Conservation (phyloP, 2,113 vertebrate species). For the Rhinopithecus roxellana region DNA sequence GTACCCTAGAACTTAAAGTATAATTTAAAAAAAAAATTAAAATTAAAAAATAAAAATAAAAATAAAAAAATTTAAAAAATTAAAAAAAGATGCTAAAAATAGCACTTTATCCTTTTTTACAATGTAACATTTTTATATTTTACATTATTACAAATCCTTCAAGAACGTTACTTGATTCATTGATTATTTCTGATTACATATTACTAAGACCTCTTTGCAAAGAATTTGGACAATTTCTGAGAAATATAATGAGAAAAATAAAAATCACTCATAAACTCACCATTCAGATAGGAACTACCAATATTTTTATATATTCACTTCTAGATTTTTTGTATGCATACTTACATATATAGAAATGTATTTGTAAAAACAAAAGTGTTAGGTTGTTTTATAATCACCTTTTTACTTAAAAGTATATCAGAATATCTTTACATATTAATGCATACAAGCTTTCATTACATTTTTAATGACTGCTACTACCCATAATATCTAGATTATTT, state of each 20-base stretch:
- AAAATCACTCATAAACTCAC: not conserved
- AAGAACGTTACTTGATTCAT: not conserved
- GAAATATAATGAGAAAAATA: not conserved
- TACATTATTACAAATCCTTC: not conserved
- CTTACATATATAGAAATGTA: not conserved
- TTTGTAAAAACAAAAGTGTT: not conserved
- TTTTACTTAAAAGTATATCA: not conserved
- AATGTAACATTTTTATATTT: not conserved
- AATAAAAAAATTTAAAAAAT: too few relatives aligned
- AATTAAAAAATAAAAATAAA: too few relatives aligned
- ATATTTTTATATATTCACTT: not conserved
- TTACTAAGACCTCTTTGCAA: not conserved
- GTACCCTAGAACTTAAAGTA: too few relatives aligned
- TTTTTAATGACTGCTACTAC: not conserved
- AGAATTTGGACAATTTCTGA: not conserved
- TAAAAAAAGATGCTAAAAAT: not conserved
- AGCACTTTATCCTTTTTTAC: not conserved
- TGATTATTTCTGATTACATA: not conserved
- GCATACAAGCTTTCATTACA: not conserved
- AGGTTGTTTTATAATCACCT: not conserved
- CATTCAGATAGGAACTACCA: not conserved
- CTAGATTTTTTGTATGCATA: not conserved
- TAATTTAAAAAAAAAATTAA: too few relatives aligned
- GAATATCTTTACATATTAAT: not conserved
- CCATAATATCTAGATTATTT: not conserved